Evolutionary conservation across 1,140 invertebrate genomes (phyloP).

Genomic region (Euwallacea similis): DNA sequence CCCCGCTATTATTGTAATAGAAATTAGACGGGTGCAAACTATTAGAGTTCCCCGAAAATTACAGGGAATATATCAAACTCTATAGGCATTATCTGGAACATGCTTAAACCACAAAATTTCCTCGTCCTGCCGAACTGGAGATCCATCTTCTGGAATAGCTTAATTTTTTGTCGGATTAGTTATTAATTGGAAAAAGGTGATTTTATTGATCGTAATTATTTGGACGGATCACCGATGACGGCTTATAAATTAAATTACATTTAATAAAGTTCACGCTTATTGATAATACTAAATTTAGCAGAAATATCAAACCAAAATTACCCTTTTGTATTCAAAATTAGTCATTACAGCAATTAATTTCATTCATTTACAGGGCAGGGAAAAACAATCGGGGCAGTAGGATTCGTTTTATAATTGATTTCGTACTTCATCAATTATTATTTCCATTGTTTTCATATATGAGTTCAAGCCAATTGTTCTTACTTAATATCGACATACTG

Average conservation of each 20-base stretch:
- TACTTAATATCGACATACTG: too few relatives aligned
- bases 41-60: slow-evolving; percentile 29
- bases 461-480: too few relatives aligned
- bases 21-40: slow-evolving; percentile 34
- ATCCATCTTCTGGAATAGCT: slow-evolving; percentile 10
- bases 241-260: slow-evolving; percentile 13
- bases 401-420: slow-evolving; percentile 12
- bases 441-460: too few relatives aligned
- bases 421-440: not conserved
- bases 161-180: slow-evolving; percentile 1
- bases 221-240: slow-evolving; percentile 3
- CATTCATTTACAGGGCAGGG: slow-evolving; percentile 16
- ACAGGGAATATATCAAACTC: slow-evolving; percentile 35
- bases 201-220: not conserved
- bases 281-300: slow-evolving; percentile 10
- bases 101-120: slow-evolving; percentile 33
- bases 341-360: slow-evolving; percentile 15
- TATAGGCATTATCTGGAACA: slow-evolving; percentile 26
- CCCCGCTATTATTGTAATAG: slow-evolving; percentile 35
- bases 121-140: slow-evolving; percentile 14
- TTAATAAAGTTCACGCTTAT: slow-evolving; percentile 5
- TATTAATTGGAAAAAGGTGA: not conserved
- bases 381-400: slow-evolving; percentile 5
- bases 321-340: slow-evolving; percentile 17
- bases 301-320: slow-evolving; percentile 14